Evolutionary conservation across 2,113 vertebrate species (phyloP).

Genomic region (Lutjanus erythropterus): DNA sequence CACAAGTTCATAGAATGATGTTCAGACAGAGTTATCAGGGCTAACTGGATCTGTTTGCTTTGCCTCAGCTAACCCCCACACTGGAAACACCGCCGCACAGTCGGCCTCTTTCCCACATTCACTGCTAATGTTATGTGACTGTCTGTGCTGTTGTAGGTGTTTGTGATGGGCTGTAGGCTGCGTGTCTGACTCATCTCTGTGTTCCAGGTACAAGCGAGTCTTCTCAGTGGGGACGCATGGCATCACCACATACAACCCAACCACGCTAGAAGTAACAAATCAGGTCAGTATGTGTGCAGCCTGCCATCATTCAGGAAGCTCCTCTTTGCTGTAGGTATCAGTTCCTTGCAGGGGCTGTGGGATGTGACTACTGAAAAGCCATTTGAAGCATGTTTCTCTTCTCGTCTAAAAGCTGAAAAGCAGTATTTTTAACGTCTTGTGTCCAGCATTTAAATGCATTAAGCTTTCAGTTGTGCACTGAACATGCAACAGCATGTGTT

Average conservation of each 20-base stretch:
- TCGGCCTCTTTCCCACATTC: conserved; percentile 1
- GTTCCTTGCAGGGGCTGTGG: not conserved
- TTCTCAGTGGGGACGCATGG: conserved; percentile 98
- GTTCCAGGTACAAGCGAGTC: conserved; percentile 94
- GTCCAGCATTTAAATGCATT: not conserved
- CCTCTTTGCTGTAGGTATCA: not conserved
- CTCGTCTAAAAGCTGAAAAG: conserved; percentile 10
- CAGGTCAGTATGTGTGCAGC: conserved; percentile 87
- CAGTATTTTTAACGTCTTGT: not conserved
- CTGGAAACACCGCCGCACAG: not conserved
- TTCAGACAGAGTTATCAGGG: not conserved
- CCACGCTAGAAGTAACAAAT: conserved; percentile 98
- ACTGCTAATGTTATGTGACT: conserved; percentile 8
- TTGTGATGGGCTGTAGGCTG: conserved; percentile 1
- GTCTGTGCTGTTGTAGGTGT: conserved; percentile 10
- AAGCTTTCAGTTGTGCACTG: not conserved
- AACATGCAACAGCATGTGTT: not conserved
- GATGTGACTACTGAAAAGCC: conserved; percentile 23
- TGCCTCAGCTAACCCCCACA: not conserved
- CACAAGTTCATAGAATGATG: not conserved
- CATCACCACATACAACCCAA: conserved; percentile 97
- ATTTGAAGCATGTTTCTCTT: conserved; percentile 13
- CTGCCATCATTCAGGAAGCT: not conserved
- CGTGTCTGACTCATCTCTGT: conserved; percentile 66
- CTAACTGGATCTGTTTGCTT: not conserved